These are phyloP conservation scores for Umimayanthus kanabou DNA, from an alignment of 92 coral and sea anemone genomes.

Conservation along the genomic window DNA sequence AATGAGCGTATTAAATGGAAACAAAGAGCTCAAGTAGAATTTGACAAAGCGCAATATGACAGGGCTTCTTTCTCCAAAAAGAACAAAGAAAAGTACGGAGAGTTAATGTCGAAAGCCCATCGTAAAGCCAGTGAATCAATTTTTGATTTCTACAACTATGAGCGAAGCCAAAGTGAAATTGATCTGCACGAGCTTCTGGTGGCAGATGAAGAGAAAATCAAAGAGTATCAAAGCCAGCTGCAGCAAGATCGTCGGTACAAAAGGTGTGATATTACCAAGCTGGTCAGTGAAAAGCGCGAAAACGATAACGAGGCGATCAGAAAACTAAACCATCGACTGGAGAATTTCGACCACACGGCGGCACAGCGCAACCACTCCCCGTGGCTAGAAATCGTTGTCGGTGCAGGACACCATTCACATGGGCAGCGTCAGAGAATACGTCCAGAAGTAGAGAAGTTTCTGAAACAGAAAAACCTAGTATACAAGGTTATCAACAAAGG, in stretches of 20 bases:
- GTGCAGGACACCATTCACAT: slow-evolving; percentile 69
- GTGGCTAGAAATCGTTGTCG: slow-evolving; percentile 74
- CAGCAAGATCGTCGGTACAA: background rate
- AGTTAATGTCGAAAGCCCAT: slow-evolving; percentile 44
- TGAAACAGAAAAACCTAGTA: too few species aligned
- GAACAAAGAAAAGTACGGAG: slow-evolving; percentile 49
- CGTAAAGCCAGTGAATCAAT: slow-evolving; percentile 50
- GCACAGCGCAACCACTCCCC: slow-evolving; percentile 29
- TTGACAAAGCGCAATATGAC: background rate
- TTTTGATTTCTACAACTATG: slow-evolving; percentile 51
- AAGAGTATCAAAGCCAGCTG: slow-evolving; percentile 20
- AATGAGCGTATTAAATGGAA: slow-evolving; percentile 52
- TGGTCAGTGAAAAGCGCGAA: slow-evolving; percentile 33
- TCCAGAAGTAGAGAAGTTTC: slow-evolving; percentile 64
- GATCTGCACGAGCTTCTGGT: slow-evolving; percentile 72
- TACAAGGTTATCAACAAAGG: too few species aligned
- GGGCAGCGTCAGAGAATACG: slow-evolving; percentile 47
- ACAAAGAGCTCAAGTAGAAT: slow-evolving; percentile 30
- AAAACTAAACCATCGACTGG: slow-evolving; percentile 37
- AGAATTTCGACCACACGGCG: slow-evolving; percentile 30
- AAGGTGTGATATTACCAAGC: slow-evolving; percentile 18
- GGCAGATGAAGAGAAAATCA: slow-evolving; percentile 40
- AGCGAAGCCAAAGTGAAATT: slow-evolving; percentile 55
- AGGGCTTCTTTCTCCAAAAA: slow-evolving; percentile 27
- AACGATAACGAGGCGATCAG: slow-evolving; percentile 67